A percentile compares a stretch with the other conserved stretches of the same genome.
These are phyloP conservation scores for Luscinia luscinia DNA, from an alignment of 2,797 vertebrate genomes.

Conservation along the genomic window DNA sequence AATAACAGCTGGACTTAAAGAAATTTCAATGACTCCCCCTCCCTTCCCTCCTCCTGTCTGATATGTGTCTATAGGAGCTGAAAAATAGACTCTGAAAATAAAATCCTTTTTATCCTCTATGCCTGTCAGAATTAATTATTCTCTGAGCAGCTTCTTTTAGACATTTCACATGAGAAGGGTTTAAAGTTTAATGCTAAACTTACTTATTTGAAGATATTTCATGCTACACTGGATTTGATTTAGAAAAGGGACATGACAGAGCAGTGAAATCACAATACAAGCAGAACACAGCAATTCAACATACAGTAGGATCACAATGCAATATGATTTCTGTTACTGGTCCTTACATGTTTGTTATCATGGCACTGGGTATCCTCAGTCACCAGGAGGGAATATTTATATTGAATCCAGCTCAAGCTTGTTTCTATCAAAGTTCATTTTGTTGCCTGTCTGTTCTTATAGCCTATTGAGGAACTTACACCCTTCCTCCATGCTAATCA, in stretches of 20 bases:
- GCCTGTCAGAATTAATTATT: not conserved
- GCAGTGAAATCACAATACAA: not conserved
- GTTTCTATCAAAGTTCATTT: not conserved
- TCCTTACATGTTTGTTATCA: not conserved
- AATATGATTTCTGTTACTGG: not conserved
- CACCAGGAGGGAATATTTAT: not conserved
- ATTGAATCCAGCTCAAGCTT: not conserved
- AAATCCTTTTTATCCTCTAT: not conserved
- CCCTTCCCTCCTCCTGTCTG: not conserved
- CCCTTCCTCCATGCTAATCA: not conserved
- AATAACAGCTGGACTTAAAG: not conserved
- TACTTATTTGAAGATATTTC: not conserved
- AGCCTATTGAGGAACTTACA: not conserved
- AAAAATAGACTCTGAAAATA: not conserved
- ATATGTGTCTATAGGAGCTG: not conserved
- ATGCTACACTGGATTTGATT: not conserved
- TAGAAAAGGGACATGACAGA: not conserved
- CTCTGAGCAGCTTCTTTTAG: not conserved
- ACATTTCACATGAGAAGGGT: not conserved
- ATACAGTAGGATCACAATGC: not conserved
- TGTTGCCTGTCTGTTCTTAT: not conserved
- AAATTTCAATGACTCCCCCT: not conserved
- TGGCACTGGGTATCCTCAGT: not conserved
- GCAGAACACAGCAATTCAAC: not conserved
- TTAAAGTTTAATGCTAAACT: not conserved